Evolutionary conservation across 64 coral and sea anemone species (phyloP), one percentile per base, ranked within the genome.

Genomic region (Orbicella faveolata): DNA sequence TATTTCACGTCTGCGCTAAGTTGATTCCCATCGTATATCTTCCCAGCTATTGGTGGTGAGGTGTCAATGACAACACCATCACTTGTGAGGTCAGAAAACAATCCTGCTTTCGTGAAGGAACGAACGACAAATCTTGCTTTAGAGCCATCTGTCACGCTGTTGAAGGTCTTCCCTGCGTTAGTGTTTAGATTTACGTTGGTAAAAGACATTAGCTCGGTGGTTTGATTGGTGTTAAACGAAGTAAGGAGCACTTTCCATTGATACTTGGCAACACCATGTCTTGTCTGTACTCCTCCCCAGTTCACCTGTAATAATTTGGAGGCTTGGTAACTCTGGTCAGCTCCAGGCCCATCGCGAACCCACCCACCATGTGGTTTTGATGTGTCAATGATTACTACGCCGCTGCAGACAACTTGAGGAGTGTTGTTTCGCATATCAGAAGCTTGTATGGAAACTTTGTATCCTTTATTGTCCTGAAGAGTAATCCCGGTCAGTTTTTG

Each of bases 1-100:
- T 80, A 94, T 66, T 84, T 85, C 0, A 80, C 15, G 57, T 94
- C 92, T 6, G 61, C 77, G 18, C 95, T 84, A 9, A 54, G 34
- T 78, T 61, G 34, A 48, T 86, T 63, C 1, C 95, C 95, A 79
- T 97, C 95, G 19, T 73, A 94, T 26, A 97, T 36, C 9, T 77
- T 97, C 9, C 51, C 88, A 26, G 78, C 78, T 15, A 72, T 62
- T 6, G 95, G 95, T 0, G 92, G 39, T 7, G 66, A 89, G 0
- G 87, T 89, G 36, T 96, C 94, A 19, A 96, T 83, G n/a, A 96
- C 20, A 26, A 96, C 90, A 1, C 94, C 94, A 80, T 93, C 61
- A 34, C 94, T 96, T 23, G 67, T 96, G 15, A 92, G 44, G 13
- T 96, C 94, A 30, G 90, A 92, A 52, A 72, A 92, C 21, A 92